Evolutionary conservation across 2,888 invertebrate genomes (phyloP).

Genomic region (Adelphocoris suturalis): DNA sequence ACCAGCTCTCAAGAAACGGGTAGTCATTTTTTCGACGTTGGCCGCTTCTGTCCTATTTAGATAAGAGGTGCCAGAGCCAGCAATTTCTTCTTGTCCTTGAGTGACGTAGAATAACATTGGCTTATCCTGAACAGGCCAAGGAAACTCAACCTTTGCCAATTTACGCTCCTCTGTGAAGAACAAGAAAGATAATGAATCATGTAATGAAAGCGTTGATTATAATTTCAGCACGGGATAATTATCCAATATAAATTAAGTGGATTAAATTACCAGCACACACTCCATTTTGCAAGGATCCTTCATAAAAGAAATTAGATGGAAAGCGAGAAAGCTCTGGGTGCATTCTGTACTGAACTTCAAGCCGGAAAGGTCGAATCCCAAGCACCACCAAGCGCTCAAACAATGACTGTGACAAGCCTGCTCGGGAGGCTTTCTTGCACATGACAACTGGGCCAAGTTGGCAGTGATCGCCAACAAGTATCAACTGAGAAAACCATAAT

Average conservation of each 20-base stretch:
- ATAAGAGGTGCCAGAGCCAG: constrained; percentile 98
- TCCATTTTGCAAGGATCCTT: constrained; percentile 98
- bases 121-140: constrained; percentile 97
- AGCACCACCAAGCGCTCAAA: constrained; percentile 98
- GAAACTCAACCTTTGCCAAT: constrained; percentile 94
- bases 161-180: constrained; percentile 88
- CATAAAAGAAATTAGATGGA: constrained; percentile 99
- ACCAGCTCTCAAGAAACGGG: constrained; percentile 95
- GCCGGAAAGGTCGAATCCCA: constrained; percentile 96
- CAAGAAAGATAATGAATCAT: background rate
- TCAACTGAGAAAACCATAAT: constrained; percentile 80
- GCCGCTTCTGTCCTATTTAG: constrained; percentile 98
- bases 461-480: constrained; percentile 99
- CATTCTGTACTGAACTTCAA: constrained; percentile 99
- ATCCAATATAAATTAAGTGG: background rate
- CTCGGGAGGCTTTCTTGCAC: constrained; percentile 99
- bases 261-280: constrained; percentile 86
- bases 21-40: constrained; percentile 98
- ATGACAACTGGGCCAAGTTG: constrained; percentile 99
- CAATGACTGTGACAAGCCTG: constrained; percentile 97
- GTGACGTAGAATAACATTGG: constrained; percentile 99
- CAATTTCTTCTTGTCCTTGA: constrained; percentile 98
- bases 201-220: background rate
- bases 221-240: background rate
- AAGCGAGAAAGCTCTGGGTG: constrained; percentile 98